phyloP scores from a whole-genome alignment of 1,140 invertebrate species.

The Carcinoscorpius rotundicauda region DNA sequence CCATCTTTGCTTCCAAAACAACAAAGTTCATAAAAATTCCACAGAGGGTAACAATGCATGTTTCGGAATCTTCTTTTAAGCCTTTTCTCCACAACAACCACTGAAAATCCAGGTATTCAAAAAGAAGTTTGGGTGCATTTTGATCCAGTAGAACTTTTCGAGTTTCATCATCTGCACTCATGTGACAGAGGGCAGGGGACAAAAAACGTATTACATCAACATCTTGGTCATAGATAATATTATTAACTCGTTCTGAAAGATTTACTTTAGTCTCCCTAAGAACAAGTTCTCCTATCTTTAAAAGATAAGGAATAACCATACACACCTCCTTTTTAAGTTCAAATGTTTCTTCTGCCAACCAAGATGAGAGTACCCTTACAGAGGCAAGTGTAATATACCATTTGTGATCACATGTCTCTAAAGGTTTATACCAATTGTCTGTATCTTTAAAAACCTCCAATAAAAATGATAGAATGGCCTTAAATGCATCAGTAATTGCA shows the following conservation, averaged over 20 bases:
- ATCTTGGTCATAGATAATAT: too few species aligned
- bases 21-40: conserved; percentile 87
- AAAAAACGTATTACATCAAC: conserved; percentile 62
- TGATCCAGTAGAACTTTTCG: conserved; percentile 52
- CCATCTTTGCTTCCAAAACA: conserved; percentile 67
- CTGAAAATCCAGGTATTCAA: conserved; percentile 25
- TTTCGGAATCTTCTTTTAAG: conserved; percentile 7
- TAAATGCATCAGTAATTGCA: background rate
- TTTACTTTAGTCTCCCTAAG: conserved; percentile 30
- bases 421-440: conserved; percentile 1
- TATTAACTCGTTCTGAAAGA: conserved; percentile 17
- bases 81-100: conserved; percentile 1
- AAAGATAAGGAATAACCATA: conserved; percentile 34
- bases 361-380: conserved; percentile 67
- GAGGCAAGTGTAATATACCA: conserved; percentile 61
- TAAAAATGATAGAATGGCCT: background rate
- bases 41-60: conserved; percentile 49
- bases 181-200: conserved; percentile 74
- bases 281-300: conserved; percentile 31
- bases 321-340: conserved; percentile 72
- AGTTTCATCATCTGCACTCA: conserved; percentile 76
- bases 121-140: conserved; percentile 26
- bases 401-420: conserved; percentile 23
- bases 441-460: conserved; percentile 4
- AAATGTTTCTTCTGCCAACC: conserved; percentile 83